These are phyloP conservation scores for Brachionus manjavacas DNA, from an alignment of 1,140 invertebrate genomes.

Conservation along the genomic window DNA sequence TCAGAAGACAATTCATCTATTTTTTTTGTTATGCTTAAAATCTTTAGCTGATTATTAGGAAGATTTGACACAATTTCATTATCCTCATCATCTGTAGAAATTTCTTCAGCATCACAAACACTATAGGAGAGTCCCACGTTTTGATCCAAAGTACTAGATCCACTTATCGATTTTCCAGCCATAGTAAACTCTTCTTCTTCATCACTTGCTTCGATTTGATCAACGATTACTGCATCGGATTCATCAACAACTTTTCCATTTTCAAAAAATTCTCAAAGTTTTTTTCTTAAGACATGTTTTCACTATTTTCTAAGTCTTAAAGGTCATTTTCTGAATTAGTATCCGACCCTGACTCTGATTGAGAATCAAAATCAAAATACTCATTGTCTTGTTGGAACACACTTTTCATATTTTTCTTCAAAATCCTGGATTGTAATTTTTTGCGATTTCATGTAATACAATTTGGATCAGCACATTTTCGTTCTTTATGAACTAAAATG, in stretches of 20 bases:
- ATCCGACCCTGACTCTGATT: background rate
- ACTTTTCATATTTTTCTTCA: too few species aligned
- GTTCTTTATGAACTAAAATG: too few species aligned
- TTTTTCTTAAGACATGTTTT: background rate
- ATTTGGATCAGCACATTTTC: too few species aligned
- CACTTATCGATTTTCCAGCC: background rate
- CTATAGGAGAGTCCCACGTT: background rate
- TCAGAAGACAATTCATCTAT: background rate
- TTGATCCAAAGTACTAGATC: slow-evolving; percentile 16
- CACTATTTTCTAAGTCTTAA: background rate
- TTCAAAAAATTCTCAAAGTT: too few species aligned
- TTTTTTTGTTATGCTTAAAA: too few species aligned
- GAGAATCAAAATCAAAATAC: background rate
- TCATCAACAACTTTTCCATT: background rate
- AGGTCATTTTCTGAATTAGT: background rate
- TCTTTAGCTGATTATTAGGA: too few species aligned
- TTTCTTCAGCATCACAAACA: background rate
- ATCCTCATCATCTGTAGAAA: too few species aligned
- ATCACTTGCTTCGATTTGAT: background rate
- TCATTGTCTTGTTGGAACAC: background rate
- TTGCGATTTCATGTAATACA: too few species aligned
- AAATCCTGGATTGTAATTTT: too few species aligned
- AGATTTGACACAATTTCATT: too few species aligned
- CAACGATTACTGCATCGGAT: background rate
- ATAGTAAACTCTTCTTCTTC: background rate